These are phyloP conservation scores for Elymnias hypermnestra DNA, from an alignment of 1,140 invertebrate species.

Conservation along the genomic window DNA sequence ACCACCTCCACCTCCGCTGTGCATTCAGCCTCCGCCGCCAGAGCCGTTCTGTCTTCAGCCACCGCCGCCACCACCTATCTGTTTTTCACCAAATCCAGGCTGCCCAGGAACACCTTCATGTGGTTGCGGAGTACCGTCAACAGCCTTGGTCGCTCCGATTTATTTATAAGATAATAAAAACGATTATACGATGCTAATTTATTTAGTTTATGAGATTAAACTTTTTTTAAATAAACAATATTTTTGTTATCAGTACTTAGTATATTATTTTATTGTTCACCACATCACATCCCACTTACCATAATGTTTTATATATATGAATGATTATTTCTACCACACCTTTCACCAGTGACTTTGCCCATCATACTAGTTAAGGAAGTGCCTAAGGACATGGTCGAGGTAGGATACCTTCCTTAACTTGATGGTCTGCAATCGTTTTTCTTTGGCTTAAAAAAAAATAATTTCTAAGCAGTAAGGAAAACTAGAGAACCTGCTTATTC, in stretches of 20 bases:
- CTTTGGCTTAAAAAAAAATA: too few species aligned
- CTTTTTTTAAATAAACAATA: conserved; percentile 1
- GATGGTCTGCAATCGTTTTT: too few species aligned
- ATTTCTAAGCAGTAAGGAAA: too few species aligned
- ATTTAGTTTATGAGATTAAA: not conserved
- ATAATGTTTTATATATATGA: not conserved
- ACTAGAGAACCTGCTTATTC: too few species aligned
- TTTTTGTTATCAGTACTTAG: conserved; percentile 12
- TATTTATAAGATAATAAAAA: conserved; percentile 32
- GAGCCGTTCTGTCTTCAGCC: conserved; percentile 52
- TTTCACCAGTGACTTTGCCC: too few species aligned
- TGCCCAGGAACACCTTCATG: conserved; percentile 21
- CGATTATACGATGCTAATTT: not conserved
- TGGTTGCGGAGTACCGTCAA: conserved; percentile 24
- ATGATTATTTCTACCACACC: too few species aligned
- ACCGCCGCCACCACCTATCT: conserved; percentile 44
- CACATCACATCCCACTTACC: too few species aligned
- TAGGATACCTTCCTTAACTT: too few species aligned
- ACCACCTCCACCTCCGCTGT: conserved; percentile 45
- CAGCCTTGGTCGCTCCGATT: conserved; percentile 37
- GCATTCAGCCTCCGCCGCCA: conserved; percentile 43
- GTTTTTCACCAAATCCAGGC: conserved; percentile 38
- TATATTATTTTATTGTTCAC: conserved; percentile 3
- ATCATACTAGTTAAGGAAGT: too few species aligned
- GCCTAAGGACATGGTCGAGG: too few species aligned